phyloP scores from a whole-genome alignment of 2,888 invertebrate species.

The Tenthredo scrophulariae region DNA sequence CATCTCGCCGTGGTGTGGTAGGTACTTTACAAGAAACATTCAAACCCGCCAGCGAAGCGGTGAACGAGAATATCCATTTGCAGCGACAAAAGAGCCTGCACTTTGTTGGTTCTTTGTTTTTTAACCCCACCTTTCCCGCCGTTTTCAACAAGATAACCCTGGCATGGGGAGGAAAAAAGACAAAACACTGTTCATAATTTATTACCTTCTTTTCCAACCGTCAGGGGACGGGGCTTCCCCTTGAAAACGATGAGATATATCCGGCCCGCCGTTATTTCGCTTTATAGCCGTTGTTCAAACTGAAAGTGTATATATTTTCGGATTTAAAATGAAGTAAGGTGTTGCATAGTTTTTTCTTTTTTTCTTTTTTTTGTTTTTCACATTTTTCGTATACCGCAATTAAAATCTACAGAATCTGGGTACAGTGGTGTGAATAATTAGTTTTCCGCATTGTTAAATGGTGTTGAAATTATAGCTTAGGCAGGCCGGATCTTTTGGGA shows the following conservation, averaged over 20 bases:
- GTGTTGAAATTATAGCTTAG: not conserved
- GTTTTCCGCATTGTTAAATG: not conserved
- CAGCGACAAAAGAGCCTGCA: slow-evolving; percentile 54
- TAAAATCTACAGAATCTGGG: not conserved
- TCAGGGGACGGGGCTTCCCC: not conserved
- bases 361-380: not conserved
- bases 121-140: slow-evolving; percentile 7
- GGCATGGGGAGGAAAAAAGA: not conserved
- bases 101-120: slow-evolving; percentile 55
- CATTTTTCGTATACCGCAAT: not conserved
- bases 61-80: slow-evolving; percentile 50
- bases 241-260: slow-evolving; percentile 37
- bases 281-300: slow-evolving; percentile 42
- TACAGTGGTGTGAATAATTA: not conserved
- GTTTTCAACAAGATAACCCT: slow-evolving; percentile 7
- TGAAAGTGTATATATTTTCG: not conserved
- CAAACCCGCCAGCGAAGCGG: slow-evolving; percentile 18
- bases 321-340: not conserved
- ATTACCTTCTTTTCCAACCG: slow-evolving; percentile 41
- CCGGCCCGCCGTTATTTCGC: slow-evolving; percentile 10
- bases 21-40: slow-evolving; percentile 40
- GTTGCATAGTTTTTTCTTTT: not conserved
- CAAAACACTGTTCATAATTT: slow-evolving; percentile 51
- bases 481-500: not conserved
- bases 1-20: not conserved